phyloP scores from a whole-genome alignment of 2,888 invertebrate genomes.

The Torymus aiolomorphi region DNA sequence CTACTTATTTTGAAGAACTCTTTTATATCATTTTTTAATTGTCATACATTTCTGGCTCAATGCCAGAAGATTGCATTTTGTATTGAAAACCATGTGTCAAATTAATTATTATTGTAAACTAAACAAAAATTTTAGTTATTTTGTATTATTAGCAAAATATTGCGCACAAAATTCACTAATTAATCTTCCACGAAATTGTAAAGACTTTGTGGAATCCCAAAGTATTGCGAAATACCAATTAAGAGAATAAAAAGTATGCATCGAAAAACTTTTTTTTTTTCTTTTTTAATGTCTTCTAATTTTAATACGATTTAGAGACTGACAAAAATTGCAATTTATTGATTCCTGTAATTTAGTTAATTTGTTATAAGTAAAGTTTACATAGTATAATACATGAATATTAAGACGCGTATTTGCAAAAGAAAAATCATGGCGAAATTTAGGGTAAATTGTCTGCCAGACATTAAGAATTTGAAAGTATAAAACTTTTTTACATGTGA shows the following conservation, averaged over 20 bases:
- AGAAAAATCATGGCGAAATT: constrained; percentile 2
- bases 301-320: constrained; percentile 36
- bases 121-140: background rate
- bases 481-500: constrained; percentile 35
- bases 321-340: constrained; percentile 16
- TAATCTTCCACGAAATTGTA: constrained; percentile 41
- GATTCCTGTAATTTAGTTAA: constrained; percentile 37
- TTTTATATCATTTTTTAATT: too few relatives aligned
- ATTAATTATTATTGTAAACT: background rate
- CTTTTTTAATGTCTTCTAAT: constrained; percentile 31
- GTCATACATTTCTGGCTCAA: too few relatives aligned
- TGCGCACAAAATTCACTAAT: constrained; percentile 41
- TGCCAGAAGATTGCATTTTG: background rate
- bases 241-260: constrained; percentile 22
- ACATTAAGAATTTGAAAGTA: background rate
- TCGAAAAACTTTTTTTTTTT: constrained; percentile 7
- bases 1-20: too few relatives aligned
- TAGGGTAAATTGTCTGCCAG: constrained; percentile 1
- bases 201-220: constrained; percentile 17
- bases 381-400: background rate
- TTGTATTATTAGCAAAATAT: constrained; percentile 1
- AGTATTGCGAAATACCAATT: constrained; percentile 25
- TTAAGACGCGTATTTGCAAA: background rate
- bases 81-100: constrained; percentile 3
- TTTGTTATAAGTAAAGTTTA: constrained; percentile 25